Base-by-base conservation (phyloP, 30 jellyfish, hydroid and myxozoan genomes). In the Chironex yamaguchii region DNA sequence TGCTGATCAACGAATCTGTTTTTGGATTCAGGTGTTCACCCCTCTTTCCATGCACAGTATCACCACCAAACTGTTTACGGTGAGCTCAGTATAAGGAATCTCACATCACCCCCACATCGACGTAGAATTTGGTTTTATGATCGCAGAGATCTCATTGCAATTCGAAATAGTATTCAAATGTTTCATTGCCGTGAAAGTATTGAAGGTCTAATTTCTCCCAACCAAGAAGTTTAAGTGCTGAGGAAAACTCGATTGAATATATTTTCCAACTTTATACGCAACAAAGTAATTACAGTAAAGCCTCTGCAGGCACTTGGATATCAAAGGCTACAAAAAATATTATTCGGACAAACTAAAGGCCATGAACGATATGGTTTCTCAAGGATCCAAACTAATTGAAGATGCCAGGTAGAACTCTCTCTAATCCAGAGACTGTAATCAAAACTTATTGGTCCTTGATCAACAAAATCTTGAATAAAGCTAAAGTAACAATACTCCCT, bases 231-330 rank as follows among this genome's bases (percentile, higher is more conserved):
- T 48, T 54, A 74, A 48, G 29, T 20, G 52, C 76, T 74, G 62
- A 74, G 30, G 30, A 75, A 74, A 67, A 68, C 30, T 22, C 30
- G 67, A 3, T 30, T 82, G 67, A 82, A 67, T 29, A 82, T 66
- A 25, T 82, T 82, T 26, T 69, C 86, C 26, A 82, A 82, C 62
- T 82, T 66, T 28, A 71, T 67, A 24, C 92, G 86, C 2, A 49
- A 82, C 79, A 29, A 48, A 32, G 25, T 52, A 12, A 67, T 34
- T 27, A 82, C 76, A n/a, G 65, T 67, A 4, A 67, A 68, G 3
- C 34, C 80, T 66, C 69, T 20, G 24, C 62, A 82, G 80, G 86
- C 87, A 70, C 85, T 13, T 67, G 88, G 92, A 33, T 82, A 71
- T 67, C 86, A 42, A 23, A 70, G 36, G 50, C 53, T 11, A 62